Base-by-base conservation (phyloP, 2,797 vertebrate genomes). In the Amniataba percoides region DNA sequence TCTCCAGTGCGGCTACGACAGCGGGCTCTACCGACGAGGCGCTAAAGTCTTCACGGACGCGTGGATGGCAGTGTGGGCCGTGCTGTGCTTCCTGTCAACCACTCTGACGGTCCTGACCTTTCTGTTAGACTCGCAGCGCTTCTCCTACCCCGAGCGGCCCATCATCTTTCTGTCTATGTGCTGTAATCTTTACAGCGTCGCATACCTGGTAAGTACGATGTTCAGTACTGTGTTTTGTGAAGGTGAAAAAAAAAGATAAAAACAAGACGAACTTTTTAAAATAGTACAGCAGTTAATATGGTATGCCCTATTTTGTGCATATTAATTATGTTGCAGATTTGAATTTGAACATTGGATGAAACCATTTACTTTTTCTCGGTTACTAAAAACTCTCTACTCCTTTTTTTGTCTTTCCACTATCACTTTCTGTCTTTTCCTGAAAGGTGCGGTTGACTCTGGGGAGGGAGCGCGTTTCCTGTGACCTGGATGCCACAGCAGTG, bases 141-240 rank as follows among this genome's bases (percentile, higher is more conserved):
- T 99, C 93, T 98, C 98, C 75, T 99, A 99, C 92, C 98, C 98
- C 0, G 98, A 99, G 88, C 95, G 98, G 57, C 98, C 98, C 85
- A 99, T 99, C 93, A 99, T 99, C 90, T 99, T 99, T 87, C 95
- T 99, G 69, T 99, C 98, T 88, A 98, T 99, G 97, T 99, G 98
- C 95, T 99, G 98, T 88, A 99, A 99, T 92, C 97, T 99, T 93
- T 99, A 99, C 96, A 99, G 98, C 88, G 97, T 99, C 58, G 98
- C 98, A 91, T 99, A 97, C 94, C 95, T 99, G 94, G 98, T 95
- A 42, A 87, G 91, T 51, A n/a, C 7, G 3, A 23, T 51, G 48
- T 43, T 42, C 12, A 48, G 11, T n/a, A 21, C 34, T n/a, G 1
- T 4, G 39, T 49, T 36, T 39, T 8, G 16, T 21, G 16, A 46